Percentiles rank a stretch among this genome's conserved stretches.
Conservation (phyloP, 1,140 invertebrate genomes). For the Sycobia sp. region DNA sequence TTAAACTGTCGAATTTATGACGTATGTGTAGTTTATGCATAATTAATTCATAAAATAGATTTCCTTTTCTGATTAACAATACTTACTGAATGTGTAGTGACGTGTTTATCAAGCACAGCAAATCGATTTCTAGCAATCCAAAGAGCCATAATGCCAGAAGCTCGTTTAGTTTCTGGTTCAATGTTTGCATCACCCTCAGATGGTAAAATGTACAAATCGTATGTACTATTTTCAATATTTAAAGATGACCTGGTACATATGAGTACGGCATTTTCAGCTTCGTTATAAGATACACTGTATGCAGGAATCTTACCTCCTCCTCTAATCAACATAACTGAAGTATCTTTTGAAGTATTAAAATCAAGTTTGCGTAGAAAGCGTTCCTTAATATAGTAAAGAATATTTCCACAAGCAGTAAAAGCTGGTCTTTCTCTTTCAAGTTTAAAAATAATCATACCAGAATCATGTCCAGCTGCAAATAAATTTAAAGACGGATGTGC, state of each 20-base stretch:
- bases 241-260: slow-evolving; percentile 76
- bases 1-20: too few species aligned
- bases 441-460: slow-evolving; percentile 84
- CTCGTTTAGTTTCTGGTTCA: slow-evolving; percentile 79
- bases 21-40: too few species aligned
- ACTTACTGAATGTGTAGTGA: slow-evolving; percentile 83
- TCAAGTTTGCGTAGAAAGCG: slow-evolving; percentile 88
- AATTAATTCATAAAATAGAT: too few species aligned
- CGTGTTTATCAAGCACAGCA: slow-evolving; percentile 93
- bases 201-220: slow-evolving; percentile 92
- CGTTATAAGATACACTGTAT: slow-evolving; percentile 94
- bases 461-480: slow-evolving; percentile 95
- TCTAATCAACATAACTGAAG: slow-evolving; percentile 91
- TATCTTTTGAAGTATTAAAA: slow-evolving; percentile 91
- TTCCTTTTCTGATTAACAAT: too few species aligned
- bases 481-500: slow-evolving; percentile 87
- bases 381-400: slow-evolving; percentile 97
- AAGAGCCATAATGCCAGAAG: slow-evolving; percentile 89
- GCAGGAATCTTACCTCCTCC: slow-evolving; percentile 75
- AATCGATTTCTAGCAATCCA: slow-evolving; percentile 99
- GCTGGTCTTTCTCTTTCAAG: slow-evolving; percentile 95
- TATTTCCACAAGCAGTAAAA: slow-evolving; percentile 90
- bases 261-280: slow-evolving; percentile 89
- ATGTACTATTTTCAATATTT: slow-evolving; percentile 88
- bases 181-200: slow-evolving; percentile 64